Base-by-base conservation (phyloP, 2,797 vertebrate genomes). In the Eulemur rubriventer region DNA sequence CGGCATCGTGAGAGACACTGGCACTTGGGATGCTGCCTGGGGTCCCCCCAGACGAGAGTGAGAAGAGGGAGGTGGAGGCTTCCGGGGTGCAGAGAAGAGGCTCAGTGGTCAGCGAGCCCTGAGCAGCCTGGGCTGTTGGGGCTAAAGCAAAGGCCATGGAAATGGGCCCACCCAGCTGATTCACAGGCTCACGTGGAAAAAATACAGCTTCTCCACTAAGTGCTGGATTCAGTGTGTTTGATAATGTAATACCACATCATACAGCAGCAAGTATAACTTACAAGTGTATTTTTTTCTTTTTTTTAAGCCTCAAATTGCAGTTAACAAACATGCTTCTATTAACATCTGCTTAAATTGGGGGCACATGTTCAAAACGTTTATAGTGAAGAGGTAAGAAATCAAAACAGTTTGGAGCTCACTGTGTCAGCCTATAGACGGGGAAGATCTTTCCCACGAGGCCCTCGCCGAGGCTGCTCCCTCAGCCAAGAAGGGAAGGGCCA, bases 1-100 rank as follows among this genome's bases (percentile, higher is more conserved):
- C 20, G 38, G 17, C 16, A 59, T 2, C 0, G 0, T 12, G 9
- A 48, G 50, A 61, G 69, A 52, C 6, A n/a, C 50, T 4, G 0
- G 35, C 33, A 24, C 46, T 50, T 16, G 43, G 46, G n/a, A 67
- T 43, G 59, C 35, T 46, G 20, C 43, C 48, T 6, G 26, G 38
- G 52, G 67, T 30, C 38, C 41, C 26, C 30, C 38, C 46, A 63
- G 38, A 16, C 79, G 18, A 55, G 17, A 76, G 59, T 73, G 52
- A n/a, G 33, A n/a, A 24, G 52, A 67, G 50, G 30, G 33, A 65
- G 7, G 0, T 65, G 57, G 28, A 72, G 9, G 20, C 4, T 14
- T 9, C 46, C 26, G 69, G 52, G 43, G 50, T 16, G 43, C 17
- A 75, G 12, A 46, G 18, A 65, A 55, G 33, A n/a, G 30, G n/a